phyloP scores from a whole-genome alignment of 2,888 invertebrate species.

The Mystacides longicornis region DNA sequence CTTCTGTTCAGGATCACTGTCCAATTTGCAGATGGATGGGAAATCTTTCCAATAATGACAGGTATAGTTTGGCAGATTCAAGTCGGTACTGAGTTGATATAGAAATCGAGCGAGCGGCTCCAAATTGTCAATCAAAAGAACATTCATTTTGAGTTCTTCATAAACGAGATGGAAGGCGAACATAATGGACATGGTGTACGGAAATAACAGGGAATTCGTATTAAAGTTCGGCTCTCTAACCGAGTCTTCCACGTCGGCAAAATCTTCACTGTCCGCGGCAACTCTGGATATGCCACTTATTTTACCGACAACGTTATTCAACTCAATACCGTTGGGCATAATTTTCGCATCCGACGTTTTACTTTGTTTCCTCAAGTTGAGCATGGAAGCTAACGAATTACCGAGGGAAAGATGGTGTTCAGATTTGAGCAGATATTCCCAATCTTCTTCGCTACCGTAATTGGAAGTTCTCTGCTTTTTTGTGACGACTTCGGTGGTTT shows the following conservation, averaged over 20 bases:
- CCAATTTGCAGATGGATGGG: slow-evolving; percentile 53
- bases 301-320: slow-evolving; percentile 14
- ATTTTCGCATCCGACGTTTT: slow-evolving; percentile 19
- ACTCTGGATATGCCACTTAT: slow-evolving; percentile 9
- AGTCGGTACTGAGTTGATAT: slow-evolving; percentile 68
- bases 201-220: slow-evolving; percentile 60
- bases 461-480: slow-evolving; percentile 77
- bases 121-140: slow-evolving; percentile 59
- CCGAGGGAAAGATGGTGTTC: slow-evolving; percentile 21
- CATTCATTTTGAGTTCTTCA: slow-evolving; percentile 83
- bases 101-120: slow-evolving; percentile 62
- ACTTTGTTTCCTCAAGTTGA: slow-evolving; percentile 35
- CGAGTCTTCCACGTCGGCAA: background rate
- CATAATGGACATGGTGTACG: slow-evolving; percentile 65
- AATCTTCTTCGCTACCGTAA: slow-evolving; percentile 73
- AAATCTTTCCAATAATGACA: slow-evolving; percentile 83
- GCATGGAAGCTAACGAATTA: slow-evolving; percentile 38
- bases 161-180: slow-evolving; percentile 82
- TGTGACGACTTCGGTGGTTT: slow-evolving; percentile 47
- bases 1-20: slow-evolving; percentile 32
- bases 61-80: slow-evolving; percentile 61
- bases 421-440: slow-evolving; percentile 61
- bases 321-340: slow-evolving; percentile 18
- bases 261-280: slow-evolving; percentile 23
- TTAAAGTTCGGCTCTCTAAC: slow-evolving; percentile 41